Conservation (phyloP, 2,113 vertebrate species). For the Gallinago paraguaiae region DNA sequence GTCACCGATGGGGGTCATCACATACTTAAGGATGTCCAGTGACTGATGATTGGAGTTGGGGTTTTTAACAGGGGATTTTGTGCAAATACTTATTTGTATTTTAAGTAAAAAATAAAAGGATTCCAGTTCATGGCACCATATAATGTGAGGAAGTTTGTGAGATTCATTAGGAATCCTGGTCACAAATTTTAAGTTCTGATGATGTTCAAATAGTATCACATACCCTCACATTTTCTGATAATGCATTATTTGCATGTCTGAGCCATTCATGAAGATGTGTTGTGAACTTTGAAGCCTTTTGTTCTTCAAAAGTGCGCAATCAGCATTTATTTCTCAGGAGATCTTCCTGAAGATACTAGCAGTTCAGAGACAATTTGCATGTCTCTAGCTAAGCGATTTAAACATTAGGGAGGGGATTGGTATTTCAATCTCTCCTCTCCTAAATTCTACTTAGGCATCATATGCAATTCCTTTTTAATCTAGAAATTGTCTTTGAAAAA, state of each 20-base stretch:
- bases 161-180: no score
- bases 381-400: constrained; percentile 7
- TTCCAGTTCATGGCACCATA: not conserved
- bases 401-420: not conserved
- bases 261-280: not conserved
- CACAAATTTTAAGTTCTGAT: not conserved
- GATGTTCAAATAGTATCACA: not conserved
- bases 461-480: not conserved
- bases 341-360: not conserved
- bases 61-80: not conserved
- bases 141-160: not conserved
- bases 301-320: not conserved
- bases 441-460: not conserved
- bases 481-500: constrained; percentile 51
- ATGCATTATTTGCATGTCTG: not conserved
- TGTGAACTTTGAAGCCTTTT: not conserved
- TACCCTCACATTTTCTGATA: not conserved
- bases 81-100: not conserved
- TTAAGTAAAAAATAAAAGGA: not conserved
- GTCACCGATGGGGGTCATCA: not conserved
- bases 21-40: fast-evolving
- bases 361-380: not conserved
- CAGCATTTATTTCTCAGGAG: not conserved
- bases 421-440: not conserved
- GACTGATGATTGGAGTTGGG: fast-evolving